Percentiles rank a stretch among this genome's conserved stretches.
Conservation (phyloP, 2,113 vertebrate species). For the Pogonocichla stellata region DNA sequence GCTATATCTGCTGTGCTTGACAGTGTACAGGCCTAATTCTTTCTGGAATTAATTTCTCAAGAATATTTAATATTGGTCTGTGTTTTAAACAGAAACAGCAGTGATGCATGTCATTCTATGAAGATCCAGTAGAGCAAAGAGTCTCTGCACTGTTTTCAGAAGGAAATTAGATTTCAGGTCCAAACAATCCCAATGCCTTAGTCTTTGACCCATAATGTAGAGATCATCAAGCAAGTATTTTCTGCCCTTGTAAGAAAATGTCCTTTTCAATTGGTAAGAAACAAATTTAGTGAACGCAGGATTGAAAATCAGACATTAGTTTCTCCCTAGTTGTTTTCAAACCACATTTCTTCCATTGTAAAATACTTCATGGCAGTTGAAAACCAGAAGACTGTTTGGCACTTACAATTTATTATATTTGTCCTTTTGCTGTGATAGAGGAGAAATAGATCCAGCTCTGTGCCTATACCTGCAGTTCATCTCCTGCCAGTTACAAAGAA, state of each 20-base stretch:
- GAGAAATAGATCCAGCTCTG: neutral
- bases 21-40: neutral
- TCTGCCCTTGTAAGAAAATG: neutral
- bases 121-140: neutral
- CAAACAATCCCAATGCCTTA: neutral
- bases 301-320: neutral
- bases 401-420: neutral
- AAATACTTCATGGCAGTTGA: neutral
- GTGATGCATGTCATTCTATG: neutral
- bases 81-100: neutral
- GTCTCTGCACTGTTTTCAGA: neutral
- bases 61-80: neutral
- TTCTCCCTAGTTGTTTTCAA: neutral
- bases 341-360: neutral
- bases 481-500: neutral
- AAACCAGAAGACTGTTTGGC: neutral
- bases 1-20: neutral
- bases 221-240: neutral
- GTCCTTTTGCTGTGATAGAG: neutral
- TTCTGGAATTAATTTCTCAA: neutral
- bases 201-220: neutral
- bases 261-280: neutral
- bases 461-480: neutral
- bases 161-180: neutral
- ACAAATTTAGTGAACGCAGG: neutral